Conservation (phyloP, 2,888 invertebrate genomes). For the Drosophila tanythrix region DNA sequence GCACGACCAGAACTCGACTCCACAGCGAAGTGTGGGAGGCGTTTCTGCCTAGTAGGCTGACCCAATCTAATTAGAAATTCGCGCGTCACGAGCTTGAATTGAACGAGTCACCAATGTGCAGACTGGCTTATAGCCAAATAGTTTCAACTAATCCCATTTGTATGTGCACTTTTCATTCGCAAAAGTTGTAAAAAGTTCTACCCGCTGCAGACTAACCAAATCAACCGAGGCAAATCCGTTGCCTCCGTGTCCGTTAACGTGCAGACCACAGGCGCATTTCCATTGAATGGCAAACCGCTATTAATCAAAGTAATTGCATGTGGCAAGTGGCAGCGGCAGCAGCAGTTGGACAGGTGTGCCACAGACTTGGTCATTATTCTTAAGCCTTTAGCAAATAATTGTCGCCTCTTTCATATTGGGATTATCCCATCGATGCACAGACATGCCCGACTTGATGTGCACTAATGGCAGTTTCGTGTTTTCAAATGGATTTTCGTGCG, state of each 20-base stretch:
- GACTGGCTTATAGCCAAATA: slow-evolving; percentile 60
- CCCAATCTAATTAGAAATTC: slow-evolving; percentile 79
- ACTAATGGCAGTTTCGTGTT: not conserved
- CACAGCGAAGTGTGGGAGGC: slow-evolving; percentile 9
- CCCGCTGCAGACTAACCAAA: slow-evolving; percentile 1
- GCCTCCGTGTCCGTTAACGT: slow-evolving; percentile 22
- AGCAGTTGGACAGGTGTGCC: slow-evolving; percentile 44
- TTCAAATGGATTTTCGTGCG: not conserved
- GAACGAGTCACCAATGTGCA: slow-evolving; percentile 35
- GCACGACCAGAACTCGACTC: slow-evolving; percentile 32
- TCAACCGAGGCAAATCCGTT: slow-evolving; percentile 2
- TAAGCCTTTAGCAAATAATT: slow-evolving; percentile 25
- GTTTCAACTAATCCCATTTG: slow-evolving; percentile 77
- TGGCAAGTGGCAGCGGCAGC: slow-evolving; percentile 52
- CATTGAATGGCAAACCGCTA: slow-evolving; percentile 70
- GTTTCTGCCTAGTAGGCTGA: slow-evolving; percentile 40
- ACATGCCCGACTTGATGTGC: not conserved
- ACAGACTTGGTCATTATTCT: slow-evolving; percentile 21
- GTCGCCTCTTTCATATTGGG: not conserved
- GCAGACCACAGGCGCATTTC: slow-evolving; percentile 37
- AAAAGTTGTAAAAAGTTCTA: slow-evolving; percentile 61
- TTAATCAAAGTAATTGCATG: slow-evolving; percentile 82
- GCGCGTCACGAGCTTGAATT: slow-evolving; percentile 80
- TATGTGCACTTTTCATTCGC: slow-evolving; percentile 71
- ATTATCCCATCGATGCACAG: not conserved